Evolutionary conservation across 2,888 invertebrate species (phyloP).

Genomic region (Colletes collaris): DNA sequence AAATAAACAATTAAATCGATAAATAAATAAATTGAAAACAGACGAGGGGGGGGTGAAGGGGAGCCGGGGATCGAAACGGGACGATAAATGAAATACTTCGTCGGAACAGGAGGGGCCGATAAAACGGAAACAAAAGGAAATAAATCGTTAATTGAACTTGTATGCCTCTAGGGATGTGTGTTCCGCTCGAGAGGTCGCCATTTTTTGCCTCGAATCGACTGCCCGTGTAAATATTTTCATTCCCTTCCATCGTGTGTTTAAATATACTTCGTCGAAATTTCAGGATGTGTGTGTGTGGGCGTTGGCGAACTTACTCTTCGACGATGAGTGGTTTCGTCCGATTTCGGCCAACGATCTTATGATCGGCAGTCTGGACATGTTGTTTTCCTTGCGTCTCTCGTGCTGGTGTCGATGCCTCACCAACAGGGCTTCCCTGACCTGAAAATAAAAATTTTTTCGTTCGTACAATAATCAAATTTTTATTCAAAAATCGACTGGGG

Average conservation of each 20-base stretch:
- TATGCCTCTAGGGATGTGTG: not conserved
- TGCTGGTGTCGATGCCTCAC: conserved; percentile 97
- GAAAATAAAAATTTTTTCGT: not conserved
- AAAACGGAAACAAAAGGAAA: not conserved
- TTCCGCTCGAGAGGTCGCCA: not conserved
- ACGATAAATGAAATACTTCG: not conserved
- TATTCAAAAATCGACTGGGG: no score
- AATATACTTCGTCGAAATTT: not conserved
- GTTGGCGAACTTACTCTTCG: conserved; percentile 92
- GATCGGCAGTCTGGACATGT: conserved; percentile 92
- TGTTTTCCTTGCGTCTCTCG: conserved; percentile 89
- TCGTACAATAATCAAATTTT: no score
- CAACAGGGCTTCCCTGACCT: conserved; percentile 91
- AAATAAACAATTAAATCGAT: not conserved
- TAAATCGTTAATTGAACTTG: not conserved
- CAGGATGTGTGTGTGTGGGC: not conserved
- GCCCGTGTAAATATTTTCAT: not conserved
- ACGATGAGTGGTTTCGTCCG: conserved; percentile 96
- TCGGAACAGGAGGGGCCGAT: not conserved
- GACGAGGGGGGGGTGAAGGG: not conserved
- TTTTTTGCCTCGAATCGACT: not conserved
- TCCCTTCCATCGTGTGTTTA: not conserved
- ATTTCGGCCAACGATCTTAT: conserved; percentile 98
- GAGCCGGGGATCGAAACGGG: no score
- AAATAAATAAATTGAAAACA: not conserved